Percentiles rank a stretch among this genome's conserved stretches.
Evolutionary conservation across 2,113 vertebrate genomes (phyloP).

Genomic region (Carassius gibelio): DNA sequence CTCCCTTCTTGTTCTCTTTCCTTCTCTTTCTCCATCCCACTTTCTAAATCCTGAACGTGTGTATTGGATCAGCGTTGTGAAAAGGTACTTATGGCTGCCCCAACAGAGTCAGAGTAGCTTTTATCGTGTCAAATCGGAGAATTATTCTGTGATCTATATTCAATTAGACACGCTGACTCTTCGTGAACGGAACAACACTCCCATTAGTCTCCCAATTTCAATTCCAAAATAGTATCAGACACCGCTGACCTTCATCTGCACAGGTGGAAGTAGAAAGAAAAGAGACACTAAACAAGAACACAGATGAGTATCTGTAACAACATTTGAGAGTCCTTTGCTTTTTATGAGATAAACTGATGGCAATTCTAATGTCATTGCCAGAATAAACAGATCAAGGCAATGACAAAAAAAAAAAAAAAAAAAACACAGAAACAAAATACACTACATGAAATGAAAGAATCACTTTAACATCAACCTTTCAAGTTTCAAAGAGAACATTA

Average conservation of each 20-base stretch:
- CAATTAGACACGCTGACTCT: slow-evolving; percentile 45
- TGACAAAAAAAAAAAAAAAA: not conserved
- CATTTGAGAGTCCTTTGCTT: slow-evolving; percentile 1
- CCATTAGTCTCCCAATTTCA: slow-evolving; percentile 52
- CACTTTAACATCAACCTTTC: slow-evolving; percentile 6
- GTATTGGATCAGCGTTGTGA: slow-evolving; percentile 50
- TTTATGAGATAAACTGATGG: not conserved
- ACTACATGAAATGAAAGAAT: not conserved
- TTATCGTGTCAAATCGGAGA: slow-evolving; percentile 53
- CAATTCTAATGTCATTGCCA: not conserved
- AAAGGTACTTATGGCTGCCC: slow-evolving; percentile 46
- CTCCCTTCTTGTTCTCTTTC: slow-evolving; percentile 11
- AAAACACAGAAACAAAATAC: not conserved
- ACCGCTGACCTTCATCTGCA: slow-evolving; percentile 49
- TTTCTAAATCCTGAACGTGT: slow-evolving; percentile 38
- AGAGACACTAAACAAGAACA: not conserved
- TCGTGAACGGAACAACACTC: slow-evolving; percentile 34
- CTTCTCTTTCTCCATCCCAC: slow-evolving; percentile 29
- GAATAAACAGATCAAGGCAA: not conserved
- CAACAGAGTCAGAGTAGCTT: slow-evolving; percentile 47
- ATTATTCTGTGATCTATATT: slow-evolving; percentile 61
- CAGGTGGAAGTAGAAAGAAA: not conserved
- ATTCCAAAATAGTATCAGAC: slow-evolving; percentile 53
- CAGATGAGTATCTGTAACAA: not conserved
- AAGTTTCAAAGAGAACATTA: slow-evolving; percentile 30